Percentiles rank a stretch among this genome's conserved stretches.
Evolutionary conservation across 2,113 vertebrate species (phyloP).

Genomic region (Nerophis lumbriciformis): DNA sequence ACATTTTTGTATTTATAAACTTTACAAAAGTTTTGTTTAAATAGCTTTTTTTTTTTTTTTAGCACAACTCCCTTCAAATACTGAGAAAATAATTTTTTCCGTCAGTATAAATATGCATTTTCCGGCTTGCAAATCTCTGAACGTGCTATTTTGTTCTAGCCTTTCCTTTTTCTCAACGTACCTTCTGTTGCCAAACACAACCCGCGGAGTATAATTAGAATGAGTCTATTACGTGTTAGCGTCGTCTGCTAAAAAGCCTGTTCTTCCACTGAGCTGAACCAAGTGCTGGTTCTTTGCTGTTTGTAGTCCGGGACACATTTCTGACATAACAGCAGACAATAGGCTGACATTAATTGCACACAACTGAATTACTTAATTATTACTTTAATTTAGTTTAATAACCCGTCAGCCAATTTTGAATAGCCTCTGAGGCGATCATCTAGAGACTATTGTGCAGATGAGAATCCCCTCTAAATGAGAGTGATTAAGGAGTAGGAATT

Average conservation of each 20-base stretch:
- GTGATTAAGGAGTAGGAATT: not conserved
- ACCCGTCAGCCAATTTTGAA: not conserved
- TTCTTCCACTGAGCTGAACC: constrained; percentile 18
- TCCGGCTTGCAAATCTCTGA: not conserved
- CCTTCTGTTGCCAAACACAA: not conserved
- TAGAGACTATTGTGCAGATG: not conserved
- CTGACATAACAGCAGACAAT: constrained; percentile 52
- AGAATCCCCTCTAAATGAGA: constrained; percentile 2
- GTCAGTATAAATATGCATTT: constrained; percentile 18
- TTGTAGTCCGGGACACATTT: constrained; percentile 19
- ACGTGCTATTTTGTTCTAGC: not conserved
- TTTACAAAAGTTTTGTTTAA: too few species aligned
- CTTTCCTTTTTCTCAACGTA: not conserved
- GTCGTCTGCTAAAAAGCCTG: constrained; percentile 4
- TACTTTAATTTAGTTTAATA: constrained; percentile 18
- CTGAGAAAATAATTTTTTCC: not conserved
- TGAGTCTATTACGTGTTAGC: not conserved
- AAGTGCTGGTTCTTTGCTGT: constrained; percentile 42
- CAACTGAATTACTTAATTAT: constrained; percentile 19
- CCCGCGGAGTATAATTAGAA: not conserved
- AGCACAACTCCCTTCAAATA: too few species aligned
- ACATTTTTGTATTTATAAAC: too few species aligned
- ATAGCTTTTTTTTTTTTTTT: too few species aligned
- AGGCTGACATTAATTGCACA: constrained; percentile 53
- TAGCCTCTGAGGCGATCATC: not conserved